Evolutionary conservation across 2,888 invertebrate genomes (phyloP).

Genomic region (Endomychus coccineus): DNA sequence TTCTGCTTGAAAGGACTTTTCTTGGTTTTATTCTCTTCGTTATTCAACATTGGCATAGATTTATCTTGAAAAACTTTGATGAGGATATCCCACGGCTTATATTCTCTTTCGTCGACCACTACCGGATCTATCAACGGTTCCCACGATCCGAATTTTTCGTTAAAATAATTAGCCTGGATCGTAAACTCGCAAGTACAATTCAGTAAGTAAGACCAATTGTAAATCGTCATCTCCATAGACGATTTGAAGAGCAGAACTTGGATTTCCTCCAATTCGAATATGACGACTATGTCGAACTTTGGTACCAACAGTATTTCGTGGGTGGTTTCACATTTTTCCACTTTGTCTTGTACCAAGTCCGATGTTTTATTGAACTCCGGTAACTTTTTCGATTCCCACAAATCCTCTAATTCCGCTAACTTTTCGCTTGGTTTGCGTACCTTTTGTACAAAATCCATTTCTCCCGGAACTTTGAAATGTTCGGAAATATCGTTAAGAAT

Average conservation of each 20-base stretch:
- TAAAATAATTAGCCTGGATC: conserved; percentile 45
- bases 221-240: conserved; percentile 52
- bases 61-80: conserved; percentile 55
- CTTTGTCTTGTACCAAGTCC: conserved; percentile 3
- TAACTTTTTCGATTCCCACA: conserved; percentile 66
- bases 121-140: conserved; percentile 78
- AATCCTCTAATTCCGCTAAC: conserved; percentile 49
- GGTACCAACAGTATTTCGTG: conserved; percentile 37
- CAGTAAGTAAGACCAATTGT: conserved; percentile 58
- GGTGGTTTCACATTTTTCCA: conserved; percentile 1
- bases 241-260: conserved; percentile 51
- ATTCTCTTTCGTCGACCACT: conserved; percentile 56
- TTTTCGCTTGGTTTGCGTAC: conserved; percentile 14
- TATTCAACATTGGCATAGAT: conserved; percentile 35
- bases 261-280: conserved; percentile 57
- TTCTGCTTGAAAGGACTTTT: conserved; percentile 25
- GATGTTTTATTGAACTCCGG: conserved; percentile 31
- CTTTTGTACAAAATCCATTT: conserved; percentile 18
- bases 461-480: conserved; percentile 41
- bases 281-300: conserved; percentile 52
- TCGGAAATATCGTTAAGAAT: conserved; percentile 41
- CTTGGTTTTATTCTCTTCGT: conserved; percentile 27
- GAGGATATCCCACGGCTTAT: conserved; percentile 65
- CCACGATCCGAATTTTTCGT: conserved; percentile 53
- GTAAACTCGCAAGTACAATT: conserved; percentile 42